Conservation (phyloP, 2,113 vertebrate genomes). For the Otolemur garnettii region DNA sequence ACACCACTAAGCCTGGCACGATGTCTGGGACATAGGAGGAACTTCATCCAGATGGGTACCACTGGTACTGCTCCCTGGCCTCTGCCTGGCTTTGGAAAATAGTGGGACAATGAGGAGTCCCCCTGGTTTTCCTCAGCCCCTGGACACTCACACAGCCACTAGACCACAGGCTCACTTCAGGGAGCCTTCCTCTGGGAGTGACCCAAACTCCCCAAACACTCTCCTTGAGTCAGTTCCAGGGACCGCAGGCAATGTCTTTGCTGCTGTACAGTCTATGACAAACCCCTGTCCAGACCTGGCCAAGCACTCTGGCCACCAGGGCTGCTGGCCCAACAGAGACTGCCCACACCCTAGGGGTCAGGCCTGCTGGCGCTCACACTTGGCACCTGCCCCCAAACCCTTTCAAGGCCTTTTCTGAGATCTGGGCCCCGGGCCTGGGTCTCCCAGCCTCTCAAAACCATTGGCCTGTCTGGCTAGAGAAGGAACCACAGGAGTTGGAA, state of each 20-base stretch:
- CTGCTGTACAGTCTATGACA: not conserved
- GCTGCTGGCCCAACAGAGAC: not conserved
- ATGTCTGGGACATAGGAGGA: rapidly evolving
- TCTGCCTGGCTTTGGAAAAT: not conserved
- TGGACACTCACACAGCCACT: not conserved
- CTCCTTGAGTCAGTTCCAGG: not conserved
- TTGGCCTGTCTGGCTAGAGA: not conserved
- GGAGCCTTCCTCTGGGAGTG: not conserved
- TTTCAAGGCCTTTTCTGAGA: not conserved
- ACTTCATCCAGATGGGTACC: not conserved
- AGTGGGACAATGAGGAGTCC: not conserved
- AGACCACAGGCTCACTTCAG: not conserved
- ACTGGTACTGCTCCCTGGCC: not conserved
- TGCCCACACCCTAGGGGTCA: not conserved
- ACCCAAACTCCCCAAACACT: not conserved
- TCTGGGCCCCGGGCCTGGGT: constrained; percentile 28
- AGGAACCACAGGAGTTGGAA: not conserved
- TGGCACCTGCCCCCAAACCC: constrained; percentile 45
- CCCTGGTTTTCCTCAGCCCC: not conserved
- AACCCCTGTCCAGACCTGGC: not conserved
- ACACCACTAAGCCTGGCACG: not conserved
- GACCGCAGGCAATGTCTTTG: not conserved
- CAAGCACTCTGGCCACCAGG: not conserved
- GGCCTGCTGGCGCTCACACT: constrained; percentile 39
- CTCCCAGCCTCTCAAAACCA: not conserved